Base-by-base conservation (phyloP, 2,797 vertebrate genomes). In the Sphenodon punctatus region DNA sequence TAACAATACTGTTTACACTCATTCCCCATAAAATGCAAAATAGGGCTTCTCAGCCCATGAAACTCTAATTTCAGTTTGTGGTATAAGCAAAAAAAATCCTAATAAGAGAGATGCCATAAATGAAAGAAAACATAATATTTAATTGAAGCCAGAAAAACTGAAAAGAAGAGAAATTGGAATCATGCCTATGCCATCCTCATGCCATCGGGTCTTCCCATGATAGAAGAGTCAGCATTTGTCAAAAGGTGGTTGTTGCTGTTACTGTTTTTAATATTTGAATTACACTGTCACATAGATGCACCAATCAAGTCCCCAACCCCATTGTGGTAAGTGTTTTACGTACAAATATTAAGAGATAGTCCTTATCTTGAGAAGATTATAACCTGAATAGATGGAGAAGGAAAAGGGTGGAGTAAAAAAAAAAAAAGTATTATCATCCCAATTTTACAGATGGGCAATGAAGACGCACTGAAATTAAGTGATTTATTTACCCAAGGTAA, bases 51-150 rank as follows among this genome's bases (percentile, higher is more conserved):
- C 48, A 20, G 69, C 11, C 60, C 56, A 41, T 15, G 64, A 67
- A 83, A 41, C 45, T 81, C 45, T 56, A 67, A 49, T 80, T 78
- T 87, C 49, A 20, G 7, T 46, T 81, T 75, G 23, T 68, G 76
- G 46, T 55, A 30, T 14, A 63, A 73, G 45, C 73, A 15, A 51
- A 51, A 49, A 77, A 76, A 32, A n/a, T n/a, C 2, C 42, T 59
- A 77, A 4, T 63, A 75, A 58, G 66, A 77, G 65, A 78, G 34
- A 42, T 42, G 30, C 16, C 72, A 10, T 2, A 72, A 32, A 64
- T 8, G 25, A 22, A 14, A 59, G 34, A 36, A 23, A 81, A 79
- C 85, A 45, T 43, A 87, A 63, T 17, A 72, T 30, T n/a, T 4
- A 12, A n/a, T n/a, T 42, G 27, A 15, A 39, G 61, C 39, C 38